A percentile compares a stretch with the other conserved stretches of the same genome.
These are phyloP conservation scores for Himalopsyche japonica DNA, from an alignment of 2,888 invertebrate genomes.

Conservation along the genomic window DNA sequence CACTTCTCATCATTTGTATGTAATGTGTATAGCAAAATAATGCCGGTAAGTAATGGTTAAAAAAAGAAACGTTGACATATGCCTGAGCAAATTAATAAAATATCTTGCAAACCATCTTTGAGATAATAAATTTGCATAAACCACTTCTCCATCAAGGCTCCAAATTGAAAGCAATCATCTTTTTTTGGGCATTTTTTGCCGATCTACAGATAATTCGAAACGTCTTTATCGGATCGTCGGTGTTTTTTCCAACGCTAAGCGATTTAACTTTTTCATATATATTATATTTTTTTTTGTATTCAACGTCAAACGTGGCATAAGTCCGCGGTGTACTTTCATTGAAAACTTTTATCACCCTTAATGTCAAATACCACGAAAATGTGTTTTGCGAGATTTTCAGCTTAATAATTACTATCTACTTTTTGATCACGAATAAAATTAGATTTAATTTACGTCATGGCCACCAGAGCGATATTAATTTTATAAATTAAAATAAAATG, in stretches of 20 bases:
- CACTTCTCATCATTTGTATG: too few relatives aligned
- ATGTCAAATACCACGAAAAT: too few relatives aligned
- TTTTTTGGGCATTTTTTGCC: not conserved
- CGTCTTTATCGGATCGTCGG: not conserved
- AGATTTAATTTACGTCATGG: too few relatives aligned
- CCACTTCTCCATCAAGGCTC: not conserved
- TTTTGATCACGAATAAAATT: too few relatives aligned
- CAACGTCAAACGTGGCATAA: too few relatives aligned
- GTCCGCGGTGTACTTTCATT: too few relatives aligned
- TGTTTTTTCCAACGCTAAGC: not conserved
- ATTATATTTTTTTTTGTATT: not conserved
- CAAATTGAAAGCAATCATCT: not conserved
- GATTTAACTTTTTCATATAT: not conserved
- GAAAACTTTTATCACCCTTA: too few relatives aligned
- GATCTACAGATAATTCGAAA: not conserved
- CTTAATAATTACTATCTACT: too few relatives aligned
- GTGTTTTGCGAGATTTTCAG: too few relatives aligned
- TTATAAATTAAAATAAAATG: too few relatives aligned
- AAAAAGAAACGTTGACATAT: not conserved
- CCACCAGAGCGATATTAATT: too few relatives aligned
- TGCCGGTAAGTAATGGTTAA: not conserved
- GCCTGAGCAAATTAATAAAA: not conserved
- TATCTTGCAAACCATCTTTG: not conserved
- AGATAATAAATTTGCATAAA: not conserved
- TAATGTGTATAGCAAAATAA: not conserved